Percentiles rank a stretch among this genome's conserved stretches.
Evolutionary conservation across 2,888 invertebrate species (phyloP).

Genomic region (Epicampocera succincta): DNA sequence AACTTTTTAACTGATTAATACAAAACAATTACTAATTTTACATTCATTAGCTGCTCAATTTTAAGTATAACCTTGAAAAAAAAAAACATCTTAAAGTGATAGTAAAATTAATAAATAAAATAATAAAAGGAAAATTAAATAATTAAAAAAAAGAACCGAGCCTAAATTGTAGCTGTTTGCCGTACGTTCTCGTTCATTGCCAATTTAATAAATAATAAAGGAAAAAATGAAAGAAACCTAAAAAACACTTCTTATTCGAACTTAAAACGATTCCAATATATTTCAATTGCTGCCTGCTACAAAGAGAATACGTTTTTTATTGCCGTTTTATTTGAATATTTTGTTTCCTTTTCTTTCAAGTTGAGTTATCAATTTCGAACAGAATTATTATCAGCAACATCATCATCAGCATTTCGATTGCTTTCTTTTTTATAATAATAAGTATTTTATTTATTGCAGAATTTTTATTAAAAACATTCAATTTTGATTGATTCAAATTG

Average conservation of each 20-base stretch:
- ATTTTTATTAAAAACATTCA: conserved; percentile 61
- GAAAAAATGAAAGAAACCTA: conserved; percentile 17
- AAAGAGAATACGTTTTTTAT: conserved; percentile 6
- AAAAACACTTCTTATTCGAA: conserved; percentile 7
- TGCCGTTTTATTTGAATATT: neutral
- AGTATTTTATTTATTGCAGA: conserved; percentile 36
- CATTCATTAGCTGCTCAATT: conserved; percentile 46
- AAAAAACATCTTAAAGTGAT: conserved; percentile 52
- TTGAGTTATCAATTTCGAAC: conserved; percentile 44
- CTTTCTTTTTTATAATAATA: conserved; percentile 12
- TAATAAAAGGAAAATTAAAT: conserved; percentile 1
- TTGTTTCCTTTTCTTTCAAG: conserved; percentile 4
- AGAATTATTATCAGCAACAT: conserved; percentile 14
- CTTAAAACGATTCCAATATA: conserved; percentile 41
- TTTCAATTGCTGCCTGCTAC: conserved; percentile 30
- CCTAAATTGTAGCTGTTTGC: neutral
- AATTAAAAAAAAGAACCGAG: neutral
- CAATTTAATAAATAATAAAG: conserved; percentile 52
- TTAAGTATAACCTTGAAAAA: conserved; percentile 63
- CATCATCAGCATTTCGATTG: conserved; percentile 25
- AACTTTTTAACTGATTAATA: too few relatives aligned
- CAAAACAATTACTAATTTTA: conserved; percentile 9
- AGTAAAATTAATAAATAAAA: conserved; percentile 14
- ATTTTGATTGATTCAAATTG: conserved; percentile 69
- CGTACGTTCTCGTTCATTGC: conserved; percentile 10